A percentile compares a stretch with the other conserved stretches of the same genome.
Conservation (phyloP, 1,140 invertebrate genomes). For the Watersipora subatra region DNA sequence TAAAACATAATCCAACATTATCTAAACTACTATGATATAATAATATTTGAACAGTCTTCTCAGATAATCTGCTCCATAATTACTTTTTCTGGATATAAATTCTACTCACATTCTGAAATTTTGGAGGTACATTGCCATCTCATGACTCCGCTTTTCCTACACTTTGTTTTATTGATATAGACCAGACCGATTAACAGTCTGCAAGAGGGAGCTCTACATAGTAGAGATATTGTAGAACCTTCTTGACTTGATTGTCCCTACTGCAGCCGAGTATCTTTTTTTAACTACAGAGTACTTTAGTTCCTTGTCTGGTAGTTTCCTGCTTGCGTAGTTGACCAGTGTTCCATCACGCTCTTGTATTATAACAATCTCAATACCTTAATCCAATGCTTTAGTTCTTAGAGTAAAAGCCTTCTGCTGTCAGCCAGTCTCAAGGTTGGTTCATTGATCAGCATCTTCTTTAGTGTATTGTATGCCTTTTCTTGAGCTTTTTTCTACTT, state of each 20-base stretch:
- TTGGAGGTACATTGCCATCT: neutral
- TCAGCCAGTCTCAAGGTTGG: slow-evolving; percentile 5
- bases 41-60: no score
- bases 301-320: neutral
- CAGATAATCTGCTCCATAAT: neutral
- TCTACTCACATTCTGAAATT: neutral
- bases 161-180: neutral
- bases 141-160: neutral
- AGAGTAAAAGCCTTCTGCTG: neutral
- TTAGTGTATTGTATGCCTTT: neutral
- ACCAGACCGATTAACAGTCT: slow-evolving; percentile 2
- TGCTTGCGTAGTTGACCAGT: neutral
- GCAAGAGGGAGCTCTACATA: neutral
- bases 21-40: no score
- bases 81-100: neutral
- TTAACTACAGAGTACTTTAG: neutral
- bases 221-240: neutral
- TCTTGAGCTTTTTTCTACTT: slow-evolving; percentile 6
- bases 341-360: slow-evolving; percentile 1
- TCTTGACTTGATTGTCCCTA: slow-evolving; percentile 4
- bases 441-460: neutral
- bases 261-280: neutral
- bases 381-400: slow-evolving; percentile 4
- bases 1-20: no score
- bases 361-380: slow-evolving; percentile 4